These are phyloP conservation scores for Dipodomys merriami DNA, from an alignment of 2,113 vertebrate genomes.

Conservation along the genomic window DNA sequence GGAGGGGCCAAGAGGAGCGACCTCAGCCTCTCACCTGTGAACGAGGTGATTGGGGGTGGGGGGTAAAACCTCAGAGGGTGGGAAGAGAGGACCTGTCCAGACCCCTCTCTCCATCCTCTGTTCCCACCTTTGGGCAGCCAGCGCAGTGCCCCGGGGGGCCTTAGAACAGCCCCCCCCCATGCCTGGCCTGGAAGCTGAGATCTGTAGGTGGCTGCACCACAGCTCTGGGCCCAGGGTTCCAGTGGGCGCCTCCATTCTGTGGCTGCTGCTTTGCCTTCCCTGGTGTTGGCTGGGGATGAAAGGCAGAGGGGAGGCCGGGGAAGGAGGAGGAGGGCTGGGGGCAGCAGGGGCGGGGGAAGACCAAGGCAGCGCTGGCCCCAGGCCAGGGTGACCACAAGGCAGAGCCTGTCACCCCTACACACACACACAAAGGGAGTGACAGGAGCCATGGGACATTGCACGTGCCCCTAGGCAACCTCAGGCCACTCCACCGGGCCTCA, in stretches of 20 bases:
- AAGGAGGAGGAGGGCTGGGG: not conserved
- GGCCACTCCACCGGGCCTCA: too few relatives aligned
- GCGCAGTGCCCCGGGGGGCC: not conserved
- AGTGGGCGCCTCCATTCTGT: not conserved
- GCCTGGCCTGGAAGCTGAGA: not conserved
- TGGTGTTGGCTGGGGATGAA: conserved; percentile 64
- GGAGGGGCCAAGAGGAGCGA: not conserved
- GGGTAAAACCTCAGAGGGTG: not conserved
- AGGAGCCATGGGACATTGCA: too few relatives aligned
- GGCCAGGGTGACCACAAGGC: not conserved
- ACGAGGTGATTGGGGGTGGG: not conserved
- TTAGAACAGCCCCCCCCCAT: not conserved
- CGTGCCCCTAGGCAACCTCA: too few relatives aligned
- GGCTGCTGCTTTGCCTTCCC: not conserved
- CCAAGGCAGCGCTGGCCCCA: not conserved
- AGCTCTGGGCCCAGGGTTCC: not conserved
- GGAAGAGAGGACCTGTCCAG: not conserved
- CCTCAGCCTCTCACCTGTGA: not conserved
- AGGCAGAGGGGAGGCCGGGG: not conserved
- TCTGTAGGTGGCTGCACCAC: conserved; percentile 38
- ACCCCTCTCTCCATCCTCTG: not conserved
- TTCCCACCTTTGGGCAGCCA: not conserved
- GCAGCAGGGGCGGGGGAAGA: not conserved
- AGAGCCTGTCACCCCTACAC: too few relatives aligned
- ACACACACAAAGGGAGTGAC: too few relatives aligned